These are phyloP conservation scores for Chaenogobius annularis DNA, from an alignment of 2,113 vertebrate genomes.

Conservation along the genomic window DNA sequence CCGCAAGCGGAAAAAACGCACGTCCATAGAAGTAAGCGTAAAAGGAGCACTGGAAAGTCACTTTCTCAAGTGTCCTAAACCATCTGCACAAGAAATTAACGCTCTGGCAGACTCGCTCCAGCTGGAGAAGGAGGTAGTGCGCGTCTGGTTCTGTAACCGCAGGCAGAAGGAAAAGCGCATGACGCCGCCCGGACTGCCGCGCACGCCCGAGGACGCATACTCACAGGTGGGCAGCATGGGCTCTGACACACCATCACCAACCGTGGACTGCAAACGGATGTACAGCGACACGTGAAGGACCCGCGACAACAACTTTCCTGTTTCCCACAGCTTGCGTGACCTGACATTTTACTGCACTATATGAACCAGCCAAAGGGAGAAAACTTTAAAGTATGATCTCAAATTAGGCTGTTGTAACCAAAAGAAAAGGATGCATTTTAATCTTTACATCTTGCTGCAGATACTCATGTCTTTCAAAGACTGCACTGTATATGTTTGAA, in stretches of 20 bases:
- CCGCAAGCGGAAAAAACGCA: constrained; percentile 92
- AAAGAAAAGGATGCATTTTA: neutral
- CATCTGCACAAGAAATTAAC: constrained; percentile 94
- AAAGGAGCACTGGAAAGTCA: constrained; percentile 93
- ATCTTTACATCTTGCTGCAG: constrained; percentile 53
- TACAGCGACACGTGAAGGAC: constrained; percentile 87
- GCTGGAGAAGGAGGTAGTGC: constrained; percentile 92
- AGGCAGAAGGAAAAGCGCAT: constrained; percentile 98
- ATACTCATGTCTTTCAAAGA: constrained; percentile 28
- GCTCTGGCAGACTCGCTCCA: constrained; percentile 89
- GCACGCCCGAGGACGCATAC: constrained; percentile 94
- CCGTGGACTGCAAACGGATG: constrained; percentile 93
- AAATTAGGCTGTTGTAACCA: neutral
- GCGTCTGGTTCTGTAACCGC: constrained; percentile 98
- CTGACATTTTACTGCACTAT: constrained; percentile 41
- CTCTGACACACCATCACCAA: constrained; percentile 92
- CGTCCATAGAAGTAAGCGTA: constrained; percentile 93
- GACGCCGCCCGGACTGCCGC: constrained; percentile 94
- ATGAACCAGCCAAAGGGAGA: constrained; percentile 14
- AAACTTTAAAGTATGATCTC: neutral
- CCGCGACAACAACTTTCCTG: constrained; percentile 1
- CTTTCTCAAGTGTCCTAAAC: constrained; percentile 96
- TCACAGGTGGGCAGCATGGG: constrained; percentile 94
- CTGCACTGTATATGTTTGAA: constrained; percentile 21
- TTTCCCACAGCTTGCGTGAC: constrained; percentile 6